A percentile compares a stretch with the other conserved stretches of the same genome.
These are phyloP conservation scores for Tenrec ecaudatus DNA, from an alignment of 2,113 vertebrate species.

Conservation along the genomic window DNA sequence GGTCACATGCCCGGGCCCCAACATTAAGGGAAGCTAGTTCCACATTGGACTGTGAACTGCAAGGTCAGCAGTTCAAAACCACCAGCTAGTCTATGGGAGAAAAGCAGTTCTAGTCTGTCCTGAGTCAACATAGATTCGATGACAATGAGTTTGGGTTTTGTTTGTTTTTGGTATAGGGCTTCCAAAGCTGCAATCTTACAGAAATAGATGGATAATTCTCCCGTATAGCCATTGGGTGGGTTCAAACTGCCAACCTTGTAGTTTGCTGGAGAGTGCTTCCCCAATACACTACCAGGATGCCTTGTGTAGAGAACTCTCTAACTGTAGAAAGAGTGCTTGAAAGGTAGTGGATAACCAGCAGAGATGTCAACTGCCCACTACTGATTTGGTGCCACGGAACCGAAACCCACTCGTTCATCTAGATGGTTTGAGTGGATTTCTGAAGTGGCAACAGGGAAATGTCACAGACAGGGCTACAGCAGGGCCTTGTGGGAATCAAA, in stretches of 20 bases:
- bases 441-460: constrained; percentile 30
- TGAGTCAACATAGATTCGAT: no score
- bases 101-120: no score
- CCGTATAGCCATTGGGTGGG: not conserved
- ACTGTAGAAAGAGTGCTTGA: not conserved
- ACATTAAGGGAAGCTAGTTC: not conserved
- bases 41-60: not conserved
- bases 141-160: no score
- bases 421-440: constrained; percentile 36
- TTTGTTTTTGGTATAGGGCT: not conserved
- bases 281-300: not conserved
- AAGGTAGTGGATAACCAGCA: constrained; percentile 3
- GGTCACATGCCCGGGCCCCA: not conserved
- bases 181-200: not conserved
- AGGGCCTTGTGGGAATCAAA: not conserved
- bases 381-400: constrained; percentile 23
- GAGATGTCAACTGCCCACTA: not conserved
- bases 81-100: no score
- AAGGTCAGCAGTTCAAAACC: no score
- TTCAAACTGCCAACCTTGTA: not conserved
- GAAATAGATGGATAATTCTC: not conserved
- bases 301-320: constrained; percentile 26
- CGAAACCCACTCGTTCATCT: not conserved
- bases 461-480: constrained; percentile 3
- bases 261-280: not conserved